Percentiles rank a stretch among this genome's conserved stretches.
phyloP scores from a whole-genome alignment of 2,113 vertebrate genomes.

The Hippoglossus stenolepis region DNA sequence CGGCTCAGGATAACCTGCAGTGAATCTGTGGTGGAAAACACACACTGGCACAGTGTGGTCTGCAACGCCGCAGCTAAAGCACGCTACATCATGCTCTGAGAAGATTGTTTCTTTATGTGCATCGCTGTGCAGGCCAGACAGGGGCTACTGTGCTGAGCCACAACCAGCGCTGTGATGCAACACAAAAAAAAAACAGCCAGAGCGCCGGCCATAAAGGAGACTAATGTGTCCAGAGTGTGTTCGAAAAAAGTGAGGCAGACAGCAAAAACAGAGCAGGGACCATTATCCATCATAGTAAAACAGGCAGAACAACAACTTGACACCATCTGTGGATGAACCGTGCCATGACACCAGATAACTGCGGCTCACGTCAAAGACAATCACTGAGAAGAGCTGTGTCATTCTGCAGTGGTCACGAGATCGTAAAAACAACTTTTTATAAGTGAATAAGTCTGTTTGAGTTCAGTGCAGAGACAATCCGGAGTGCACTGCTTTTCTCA shows the following conservation, averaged over 20 bases:
- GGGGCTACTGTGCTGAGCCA: conserved; percentile 45
- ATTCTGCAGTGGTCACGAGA: conserved; percentile 4
- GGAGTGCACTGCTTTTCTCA: not conserved
- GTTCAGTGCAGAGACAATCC: conserved; percentile 1
- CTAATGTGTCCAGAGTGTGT: conserved; percentile 64
- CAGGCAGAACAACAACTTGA: conserved; percentile 56
- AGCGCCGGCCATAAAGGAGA: conserved; percentile 52
- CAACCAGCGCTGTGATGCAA: conserved; percentile 36
- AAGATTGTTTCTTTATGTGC: conserved; percentile 40
- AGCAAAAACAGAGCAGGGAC: conserved; percentile 42
- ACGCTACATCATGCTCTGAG: conserved; percentile 13
- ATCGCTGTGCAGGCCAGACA: conserved; percentile 44
- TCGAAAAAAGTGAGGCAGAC: conserved; percentile 19
- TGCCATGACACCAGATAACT: conserved; percentile 38
- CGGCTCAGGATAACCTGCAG: conserved; percentile 26
- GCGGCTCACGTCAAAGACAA: conserved; percentile 32
- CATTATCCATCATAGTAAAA: conserved; percentile 57
- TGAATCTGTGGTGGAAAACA: conserved; percentile 38
- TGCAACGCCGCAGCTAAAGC: conserved; percentile 7
- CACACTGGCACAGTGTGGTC: conserved; percentile 19
- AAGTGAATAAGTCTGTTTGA: not conserved
- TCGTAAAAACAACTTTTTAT: not conserved
- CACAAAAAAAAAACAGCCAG: conserved; percentile 20
- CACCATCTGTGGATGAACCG: conserved; percentile 32
- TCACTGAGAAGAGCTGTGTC: conserved; percentile 34